Conservation (phyloP, 1,140 invertebrate species). For the Zaprionus inermis region DNA sequence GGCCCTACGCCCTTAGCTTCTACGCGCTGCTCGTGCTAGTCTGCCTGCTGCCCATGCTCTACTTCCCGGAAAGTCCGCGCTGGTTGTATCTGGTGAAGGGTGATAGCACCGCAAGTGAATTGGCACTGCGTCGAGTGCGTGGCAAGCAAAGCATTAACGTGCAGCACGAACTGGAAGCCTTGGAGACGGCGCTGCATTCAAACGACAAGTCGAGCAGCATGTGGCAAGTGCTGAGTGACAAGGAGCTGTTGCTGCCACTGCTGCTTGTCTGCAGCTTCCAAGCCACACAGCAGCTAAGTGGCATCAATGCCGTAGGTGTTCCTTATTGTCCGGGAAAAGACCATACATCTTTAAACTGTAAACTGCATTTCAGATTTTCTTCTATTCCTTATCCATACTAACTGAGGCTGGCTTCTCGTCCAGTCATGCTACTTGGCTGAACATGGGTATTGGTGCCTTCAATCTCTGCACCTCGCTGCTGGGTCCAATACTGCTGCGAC, state of each 20-base stretch:
- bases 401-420: constrained; percentile 86
- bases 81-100: constrained; percentile 89
- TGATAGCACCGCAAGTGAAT: constrained; percentile 86
- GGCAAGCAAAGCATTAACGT: constrained; percentile 24
- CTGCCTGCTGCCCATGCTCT: constrained; percentile 86
- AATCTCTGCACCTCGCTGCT: constrained; percentile 88
- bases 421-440: constrained; percentile 86
- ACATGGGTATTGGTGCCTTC: constrained; percentile 87
- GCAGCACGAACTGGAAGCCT: constrained; percentile 84
- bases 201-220: constrained; percentile 84
- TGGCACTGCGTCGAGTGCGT: constrained; percentile 49
- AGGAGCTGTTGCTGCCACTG: constrained; percentile 87
- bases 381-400: constrained; percentile 90
- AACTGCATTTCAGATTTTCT: constrained; percentile 87
- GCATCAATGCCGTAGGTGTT: constrained; percentile 91
- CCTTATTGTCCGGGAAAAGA: neutral
- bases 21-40: constrained; percentile 87
- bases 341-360: neutral
- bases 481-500: constrained; percentile 86
- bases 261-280: constrained; percentile 90
- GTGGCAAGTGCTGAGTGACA: constrained; percentile 85
- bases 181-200: constrained; percentile 48
- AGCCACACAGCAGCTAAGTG: constrained; percentile 92
- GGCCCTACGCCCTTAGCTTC: constrained; percentile 89
- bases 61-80: constrained; percentile 93